Evolutionary conservation across 2,888 invertebrate species (phyloP).

Genomic region (Sesamia inferens): DNA sequence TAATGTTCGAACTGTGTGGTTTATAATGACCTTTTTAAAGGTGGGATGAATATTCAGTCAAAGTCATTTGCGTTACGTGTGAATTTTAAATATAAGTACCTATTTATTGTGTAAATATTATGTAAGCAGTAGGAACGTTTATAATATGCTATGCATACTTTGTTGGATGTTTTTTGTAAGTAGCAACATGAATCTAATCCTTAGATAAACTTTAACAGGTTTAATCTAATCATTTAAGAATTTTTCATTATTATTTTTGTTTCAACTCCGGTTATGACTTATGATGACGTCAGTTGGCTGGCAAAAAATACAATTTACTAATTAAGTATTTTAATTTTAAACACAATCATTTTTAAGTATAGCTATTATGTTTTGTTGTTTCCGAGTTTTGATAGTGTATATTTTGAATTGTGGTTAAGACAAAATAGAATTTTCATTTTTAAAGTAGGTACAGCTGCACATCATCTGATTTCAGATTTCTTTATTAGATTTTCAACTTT

Average conservation of each 20-base stretch:
- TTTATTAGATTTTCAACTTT: no score
- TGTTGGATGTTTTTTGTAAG: conserved; percentile 7
- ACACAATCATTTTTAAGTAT: conserved; percentile 3
- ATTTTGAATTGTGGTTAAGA: neutral
- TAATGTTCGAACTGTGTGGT: neutral
- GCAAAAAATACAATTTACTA: conserved; percentile 7
- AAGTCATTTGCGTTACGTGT: neutral
- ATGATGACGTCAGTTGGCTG: neutral
- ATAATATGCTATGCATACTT: neutral
- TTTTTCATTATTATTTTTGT: conserved; percentile 1
- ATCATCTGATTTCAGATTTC: no score
- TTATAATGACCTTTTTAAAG: conserved; percentile 12
- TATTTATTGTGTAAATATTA: neutral
- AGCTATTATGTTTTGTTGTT: conserved; percentile 8
- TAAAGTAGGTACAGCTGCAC: no score
- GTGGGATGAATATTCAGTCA: conserved; percentile 30
- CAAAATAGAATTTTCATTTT: no score
- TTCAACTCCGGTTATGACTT: neutral
- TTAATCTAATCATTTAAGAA: conserved; percentile 2
- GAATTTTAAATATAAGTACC: neutral
- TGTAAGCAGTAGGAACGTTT: neutral
- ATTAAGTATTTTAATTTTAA: neutral
- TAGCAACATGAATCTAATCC: conserved; percentile 2
- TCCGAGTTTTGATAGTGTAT: conserved; percentile 3
- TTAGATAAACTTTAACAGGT: neutral